Percentiles rank a stretch among this genome's conserved stretches.
Conservation (phyloP, 2,888 invertebrate species). For the Drosophila falleni region DNA sequence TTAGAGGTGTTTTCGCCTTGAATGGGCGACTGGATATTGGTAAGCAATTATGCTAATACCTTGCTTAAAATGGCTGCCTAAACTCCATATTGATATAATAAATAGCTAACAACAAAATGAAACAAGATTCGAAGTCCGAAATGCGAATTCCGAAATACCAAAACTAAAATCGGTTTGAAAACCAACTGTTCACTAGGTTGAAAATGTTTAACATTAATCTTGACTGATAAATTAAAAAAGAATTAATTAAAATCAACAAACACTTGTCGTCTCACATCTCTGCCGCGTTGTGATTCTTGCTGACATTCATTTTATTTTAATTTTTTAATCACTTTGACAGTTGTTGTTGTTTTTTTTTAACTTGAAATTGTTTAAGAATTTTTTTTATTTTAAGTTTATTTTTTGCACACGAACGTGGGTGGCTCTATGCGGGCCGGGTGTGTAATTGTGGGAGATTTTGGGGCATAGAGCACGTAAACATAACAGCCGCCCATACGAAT, state of each 20-base stretch:
- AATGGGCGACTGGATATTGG: constrained; percentile 61
- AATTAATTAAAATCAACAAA: constrained; percentile 77
- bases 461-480: constrained; percentile 71
- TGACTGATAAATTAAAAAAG: constrained; percentile 76
- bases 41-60: constrained; percentile 77
- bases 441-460: constrained; percentile 36
- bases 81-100: constrained; percentile 77
- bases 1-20: constrained; percentile 76
- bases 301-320: constrained; percentile 48
- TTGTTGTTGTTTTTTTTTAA: constrained; percentile 5
- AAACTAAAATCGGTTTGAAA: constrained; percentile 54
- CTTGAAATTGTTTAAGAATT: constrained; percentile 44
- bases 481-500: too few relatives aligned
- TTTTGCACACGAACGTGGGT: constrained; percentile 44
- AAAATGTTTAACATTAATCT: constrained; percentile 79
- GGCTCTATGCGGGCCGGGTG: constrained; percentile 47
- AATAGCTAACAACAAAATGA: constrained; percentile 43
- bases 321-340: constrained; percentile 64
- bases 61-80: constrained; percentile 68
- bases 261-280: constrained; percentile 58
- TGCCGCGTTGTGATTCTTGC: constrained; percentile 45
- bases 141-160: constrained; percentile 17
- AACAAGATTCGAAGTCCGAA: constrained; percentile 44
- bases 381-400: constrained; percentile 37
- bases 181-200: constrained; percentile 60